Percentiles rank a stretch among this genome's conserved stretches.
Conservation (phyloP, 1,140 invertebrate species). For the Macrotrachela quadricornifera region DNA sequence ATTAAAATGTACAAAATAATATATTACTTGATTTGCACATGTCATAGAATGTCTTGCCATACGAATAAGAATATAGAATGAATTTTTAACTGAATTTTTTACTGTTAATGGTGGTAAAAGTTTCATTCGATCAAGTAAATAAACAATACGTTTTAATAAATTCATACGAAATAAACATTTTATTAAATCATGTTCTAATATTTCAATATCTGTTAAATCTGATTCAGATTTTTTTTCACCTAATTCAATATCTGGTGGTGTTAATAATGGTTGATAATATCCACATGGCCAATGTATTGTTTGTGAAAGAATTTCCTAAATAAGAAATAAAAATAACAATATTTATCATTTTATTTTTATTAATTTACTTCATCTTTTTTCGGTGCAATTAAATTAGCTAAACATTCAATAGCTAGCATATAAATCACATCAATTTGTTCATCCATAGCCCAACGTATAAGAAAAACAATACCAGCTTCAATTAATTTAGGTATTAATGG, state of each 20-base stretch:
- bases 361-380: slow-evolving; percentile 45
- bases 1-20: too few relatives aligned
- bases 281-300: not conserved
- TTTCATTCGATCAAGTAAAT: not conserved
- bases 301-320: too few relatives aligned
- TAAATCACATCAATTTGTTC: slow-evolving; percentile 50
- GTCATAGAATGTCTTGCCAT: too few relatives aligned
- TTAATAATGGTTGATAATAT: not conserved
- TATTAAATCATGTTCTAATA: slow-evolving; percentile 2
- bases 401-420: slow-evolving; percentile 45
- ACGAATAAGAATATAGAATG: too few relatives aligned
- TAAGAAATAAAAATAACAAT: not conserved
- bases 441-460: slow-evolving; percentile 61
- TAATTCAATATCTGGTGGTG: not conserved
- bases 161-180: slow-evolving; percentile 3
- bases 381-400: slow-evolving; percentile 49
- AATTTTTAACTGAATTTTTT: too few relatives aligned
- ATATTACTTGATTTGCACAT: too few relatives aligned
- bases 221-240: not conserved
- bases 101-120: too few relatives aligned
- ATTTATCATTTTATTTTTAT: not conserved
- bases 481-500: slow-evolving; percentile 34
- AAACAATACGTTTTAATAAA: slow-evolving; percentile 1
- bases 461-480: slow-evolving; percentile 46
- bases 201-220: slow-evolving; percentile 3